A percentile compares a stretch with the other conserved stretches of the same genome.
Evolutionary conservation across 2,113 vertebrate species (phyloP).

Genomic region (Tragelaphus buxtoni): DNA sequence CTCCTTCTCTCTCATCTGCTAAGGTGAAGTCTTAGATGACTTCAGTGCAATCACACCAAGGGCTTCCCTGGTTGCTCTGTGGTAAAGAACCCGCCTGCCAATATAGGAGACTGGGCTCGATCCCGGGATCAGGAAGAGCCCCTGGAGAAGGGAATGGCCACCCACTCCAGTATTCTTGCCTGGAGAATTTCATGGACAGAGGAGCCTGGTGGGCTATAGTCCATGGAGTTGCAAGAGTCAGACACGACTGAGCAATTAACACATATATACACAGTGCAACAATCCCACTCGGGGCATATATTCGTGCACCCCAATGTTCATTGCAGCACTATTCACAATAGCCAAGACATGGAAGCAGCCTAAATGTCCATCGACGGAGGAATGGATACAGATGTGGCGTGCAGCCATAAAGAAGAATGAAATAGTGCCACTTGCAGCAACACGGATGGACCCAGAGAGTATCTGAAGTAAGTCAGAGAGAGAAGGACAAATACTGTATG

Average conservation of each 20-base stretch:
- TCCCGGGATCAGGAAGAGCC: background rate
- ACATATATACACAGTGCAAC: background rate
- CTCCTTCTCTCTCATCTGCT: background rate
- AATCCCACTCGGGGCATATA: background rate
- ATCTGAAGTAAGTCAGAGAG: background rate
- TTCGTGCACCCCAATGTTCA: background rate
- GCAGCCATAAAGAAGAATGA: background rate
- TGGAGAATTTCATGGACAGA: background rate
- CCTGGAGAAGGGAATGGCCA: background rate
- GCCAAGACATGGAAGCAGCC: background rate
- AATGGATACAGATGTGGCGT: background rate
- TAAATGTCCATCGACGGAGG: background rate
- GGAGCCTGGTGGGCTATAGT: background rate
- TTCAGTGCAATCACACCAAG: background rate
- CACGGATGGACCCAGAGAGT: background rate
- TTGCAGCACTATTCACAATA: background rate
- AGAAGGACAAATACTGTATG: background rate
- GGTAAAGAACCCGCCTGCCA: background rate
- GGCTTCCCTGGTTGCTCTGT: background rate
- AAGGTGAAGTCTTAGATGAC: fast-evolving
- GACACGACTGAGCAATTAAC: background rate
- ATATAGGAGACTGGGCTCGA: background rate
- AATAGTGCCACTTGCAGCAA: background rate
- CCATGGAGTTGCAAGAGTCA: background rate
- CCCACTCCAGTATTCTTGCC: background rate